A percentile compares a stretch with the other conserved stretches of the same genome.
These are phyloP conservation scores for Lepeophtheirus salmonis DNA, from an alignment of 1,140 invertebrate species.

Conservation along the genomic window DNA sequence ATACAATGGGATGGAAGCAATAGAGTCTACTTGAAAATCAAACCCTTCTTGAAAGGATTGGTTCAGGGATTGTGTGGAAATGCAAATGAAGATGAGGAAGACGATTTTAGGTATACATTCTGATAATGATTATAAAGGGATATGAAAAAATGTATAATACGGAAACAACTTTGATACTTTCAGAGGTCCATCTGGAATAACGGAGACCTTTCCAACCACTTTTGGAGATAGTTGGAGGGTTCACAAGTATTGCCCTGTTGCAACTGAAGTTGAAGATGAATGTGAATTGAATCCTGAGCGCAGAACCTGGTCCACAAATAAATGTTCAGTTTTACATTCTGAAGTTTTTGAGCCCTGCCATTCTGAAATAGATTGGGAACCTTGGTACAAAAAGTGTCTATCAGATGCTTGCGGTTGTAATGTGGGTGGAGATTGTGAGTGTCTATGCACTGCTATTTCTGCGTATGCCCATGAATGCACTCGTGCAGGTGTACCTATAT, in stretches of 20 bases:
- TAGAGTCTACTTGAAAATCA: slow-evolving; percentile 51
- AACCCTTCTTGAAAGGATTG: slow-evolving; percentile 31
- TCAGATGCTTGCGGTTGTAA: slow-evolving; percentile 70
- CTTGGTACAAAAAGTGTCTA: slow-evolving; percentile 40
- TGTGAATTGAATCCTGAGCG: slow-evolving; percentile 51
- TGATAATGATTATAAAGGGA: background rate
- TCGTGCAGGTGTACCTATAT: slow-evolving; percentile 35
- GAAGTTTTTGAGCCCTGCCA: slow-evolving; percentile 53
- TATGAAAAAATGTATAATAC: no score
- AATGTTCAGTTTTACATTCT: slow-evolving; percentile 52
- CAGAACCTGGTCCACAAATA: slow-evolving; percentile 49
- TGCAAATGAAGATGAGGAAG: slow-evolving; percentile 56
- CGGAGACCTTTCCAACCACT: slow-evolving; percentile 45
- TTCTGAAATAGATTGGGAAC: slow-evolving; percentile 47
- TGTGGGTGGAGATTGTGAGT: slow-evolving; percentile 67
- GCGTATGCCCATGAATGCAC: slow-evolving; percentile 65
- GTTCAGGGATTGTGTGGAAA: slow-evolving; percentile 73
- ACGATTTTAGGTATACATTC: slow-evolving; percentile 37
- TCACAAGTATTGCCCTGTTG: slow-evolving; percentile 46
- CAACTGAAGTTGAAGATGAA: slow-evolving; percentile 29
- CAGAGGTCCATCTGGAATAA: slow-evolving; percentile 48
- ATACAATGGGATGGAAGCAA: slow-evolving; percentile 71
- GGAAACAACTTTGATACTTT: slow-evolving; percentile 30
- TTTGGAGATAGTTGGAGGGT: slow-evolving; percentile 77
- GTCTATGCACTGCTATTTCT: slow-evolving; percentile 64